Conservation (phyloP, 1,140 invertebrate species). For the Drusus annulatus region DNA sequence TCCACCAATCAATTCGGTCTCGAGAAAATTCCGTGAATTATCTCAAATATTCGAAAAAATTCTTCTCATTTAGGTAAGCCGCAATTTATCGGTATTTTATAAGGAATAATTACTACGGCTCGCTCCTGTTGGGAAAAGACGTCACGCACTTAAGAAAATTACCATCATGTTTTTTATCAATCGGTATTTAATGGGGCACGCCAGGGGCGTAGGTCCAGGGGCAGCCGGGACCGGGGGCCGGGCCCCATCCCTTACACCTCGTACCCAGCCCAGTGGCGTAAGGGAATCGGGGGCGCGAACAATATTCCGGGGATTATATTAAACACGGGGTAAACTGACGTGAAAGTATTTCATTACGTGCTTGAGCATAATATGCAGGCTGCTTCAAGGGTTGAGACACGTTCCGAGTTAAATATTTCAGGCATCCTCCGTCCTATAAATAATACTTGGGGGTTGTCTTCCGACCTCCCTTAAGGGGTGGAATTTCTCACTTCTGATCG, state of each 20-base stretch:
- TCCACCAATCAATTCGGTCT: too few species aligned
- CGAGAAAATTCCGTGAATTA: not conserved
- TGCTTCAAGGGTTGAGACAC: conserved; percentile 56
- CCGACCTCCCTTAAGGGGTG: not conserved
- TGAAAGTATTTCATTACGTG: conserved; percentile 60
- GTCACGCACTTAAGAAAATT: conserved; percentile 41
- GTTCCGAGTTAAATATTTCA: conserved; percentile 56
- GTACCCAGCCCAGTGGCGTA: not conserved
- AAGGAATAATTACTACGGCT: conserved; percentile 22
- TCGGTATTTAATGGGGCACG: conserved; percentile 41
- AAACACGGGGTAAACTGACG: conserved; percentile 59
- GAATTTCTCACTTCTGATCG: conserved; percentile 31
- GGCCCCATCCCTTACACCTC: not conserved
- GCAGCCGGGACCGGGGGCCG: not conserved
- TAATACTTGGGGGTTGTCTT: conserved; percentile 49
- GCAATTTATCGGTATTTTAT: conserved; percentile 28
- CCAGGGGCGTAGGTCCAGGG: conserved; percentile 43
- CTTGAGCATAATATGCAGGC: conserved; percentile 57
- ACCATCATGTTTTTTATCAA: conserved; percentile 37
- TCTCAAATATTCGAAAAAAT: conserved; percentile 11
- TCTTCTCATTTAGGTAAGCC: conserved; percentile 11
- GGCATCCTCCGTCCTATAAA: conserved; percentile 51
- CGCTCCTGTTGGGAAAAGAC: conserved; percentile 19
- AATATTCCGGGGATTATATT: conserved; percentile 48
- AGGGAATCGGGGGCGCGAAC: conserved; percentile 10